phyloP scores from a whole-genome alignment of 2,113 vertebrate genomes.

The Gymnobelideus leadbeateri region DNA sequence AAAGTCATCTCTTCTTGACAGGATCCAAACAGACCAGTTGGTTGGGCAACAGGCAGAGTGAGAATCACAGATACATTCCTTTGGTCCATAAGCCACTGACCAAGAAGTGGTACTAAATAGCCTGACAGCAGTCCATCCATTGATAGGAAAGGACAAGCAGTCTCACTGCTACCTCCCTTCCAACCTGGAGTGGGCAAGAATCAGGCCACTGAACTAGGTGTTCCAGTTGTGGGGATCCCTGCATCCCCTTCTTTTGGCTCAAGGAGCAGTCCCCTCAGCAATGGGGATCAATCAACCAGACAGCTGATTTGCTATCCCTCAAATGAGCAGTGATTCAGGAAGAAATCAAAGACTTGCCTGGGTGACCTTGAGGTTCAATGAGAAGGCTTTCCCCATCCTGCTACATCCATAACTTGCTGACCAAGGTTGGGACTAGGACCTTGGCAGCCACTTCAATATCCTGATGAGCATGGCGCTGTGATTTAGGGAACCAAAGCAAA shows the following conservation, averaged over 20 bases:
- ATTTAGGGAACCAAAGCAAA: not conserved
- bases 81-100: not conserved
- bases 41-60: not conserved
- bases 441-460: not conserved
- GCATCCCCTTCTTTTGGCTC: not conserved
- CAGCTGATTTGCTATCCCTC: not conserved
- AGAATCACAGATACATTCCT: not conserved
- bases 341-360: not conserved
- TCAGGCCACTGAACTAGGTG: not conserved
- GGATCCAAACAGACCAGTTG: not conserved
- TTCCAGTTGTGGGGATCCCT: not conserved
- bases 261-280: not conserved
- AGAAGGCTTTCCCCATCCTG: not conserved
- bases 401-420: not conserved
- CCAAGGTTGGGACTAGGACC: not conserved
- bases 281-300: not conserved
- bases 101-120: not conserved
- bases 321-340: not conserved
- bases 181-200: not conserved
- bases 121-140: not conserved
- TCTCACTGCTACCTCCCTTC: not conserved
- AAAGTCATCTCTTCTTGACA: not conserved
- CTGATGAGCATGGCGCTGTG: not conserved
- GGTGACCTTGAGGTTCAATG: not conserved
- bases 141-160: not conserved